Percentiles rank a stretch among this genome's conserved stretches.
These are phyloP conservation scores for Marcusenius ussheri DNA, from an alignment of 2,113 vertebrate species.

Conservation along the genomic window DNA sequence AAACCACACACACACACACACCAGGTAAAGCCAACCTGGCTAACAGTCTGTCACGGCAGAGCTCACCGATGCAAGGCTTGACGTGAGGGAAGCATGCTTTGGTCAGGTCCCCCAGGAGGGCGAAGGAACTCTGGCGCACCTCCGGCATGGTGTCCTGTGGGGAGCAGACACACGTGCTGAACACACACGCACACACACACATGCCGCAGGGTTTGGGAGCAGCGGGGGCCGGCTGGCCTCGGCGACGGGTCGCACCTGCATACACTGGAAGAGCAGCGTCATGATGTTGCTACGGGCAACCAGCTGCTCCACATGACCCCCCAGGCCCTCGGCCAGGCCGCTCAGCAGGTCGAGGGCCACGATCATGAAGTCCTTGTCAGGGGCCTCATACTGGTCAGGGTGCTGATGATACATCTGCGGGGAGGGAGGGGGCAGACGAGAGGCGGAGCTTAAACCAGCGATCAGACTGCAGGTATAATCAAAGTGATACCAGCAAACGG, in stretches of 20 bases:
- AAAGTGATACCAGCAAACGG: not conserved
- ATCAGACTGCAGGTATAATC: no score
- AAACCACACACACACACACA: no score
- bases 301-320: constrained; percentile 80
- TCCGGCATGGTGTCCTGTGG: constrained; percentile 88
- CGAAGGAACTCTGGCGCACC: constrained; percentile 90
- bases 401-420: constrained; percentile 90
- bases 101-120: constrained; percentile 84
- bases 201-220: not conserved
- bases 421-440: not conserved
- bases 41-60: no score
- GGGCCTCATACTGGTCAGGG: constrained; percentile 90
- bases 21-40: not conserved
- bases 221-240: not conserved
- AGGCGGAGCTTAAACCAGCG: not conserved
- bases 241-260: constrained; percentile 68
- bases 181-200: no score
- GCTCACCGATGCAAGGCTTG: constrained; percentile 86
- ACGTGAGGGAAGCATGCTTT: constrained; percentile 93
- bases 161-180: not conserved
- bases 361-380: constrained; percentile 96
- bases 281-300: constrained; percentile 91
- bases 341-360: constrained; percentile 89
- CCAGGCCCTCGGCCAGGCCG: constrained; percentile 84
- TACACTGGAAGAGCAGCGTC: constrained; percentile 91